A percentile compares a stretch with the other conserved stretches of the same genome.
These are phyloP conservation scores for Nephrocerus scutellatus DNA, from an alignment of 2,888 invertebrate genomes.

Conservation along the genomic window DNA sequence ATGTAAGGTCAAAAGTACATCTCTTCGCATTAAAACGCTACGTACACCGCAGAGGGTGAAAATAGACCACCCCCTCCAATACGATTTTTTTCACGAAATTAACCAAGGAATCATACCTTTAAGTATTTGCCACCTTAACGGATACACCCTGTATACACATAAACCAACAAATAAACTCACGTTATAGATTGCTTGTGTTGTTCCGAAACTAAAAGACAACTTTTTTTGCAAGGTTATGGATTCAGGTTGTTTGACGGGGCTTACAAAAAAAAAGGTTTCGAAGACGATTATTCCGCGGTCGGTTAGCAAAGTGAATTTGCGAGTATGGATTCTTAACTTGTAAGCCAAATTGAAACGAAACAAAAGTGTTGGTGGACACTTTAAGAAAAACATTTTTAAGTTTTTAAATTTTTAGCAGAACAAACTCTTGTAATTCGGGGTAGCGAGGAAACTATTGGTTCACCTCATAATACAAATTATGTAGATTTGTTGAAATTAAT, in stretches of 20 bases:
- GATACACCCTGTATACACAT: too few relatives aligned
- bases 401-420: conserved; percentile 6
- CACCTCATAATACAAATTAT: too few relatives aligned
- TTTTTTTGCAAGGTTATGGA: neutral
- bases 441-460: too few relatives aligned
- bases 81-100: too few relatives aligned
- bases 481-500: too few relatives aligned
- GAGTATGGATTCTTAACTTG: conserved; percentile 8
- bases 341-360: conserved; percentile 1
- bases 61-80: too few relatives aligned
- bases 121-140: too few relatives aligned
- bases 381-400: conserved; percentile 2
- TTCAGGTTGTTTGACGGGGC: neutral
- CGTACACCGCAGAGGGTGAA: too few relatives aligned
- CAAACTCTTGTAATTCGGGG: conserved; percentile 8
- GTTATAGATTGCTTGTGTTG: neutral
- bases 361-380: conserved; percentile 6
- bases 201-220: neutral
- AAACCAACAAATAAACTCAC: conserved; percentile 1
- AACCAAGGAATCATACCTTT: too few relatives aligned
- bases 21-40: too few relatives aligned
- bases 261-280: neutral
- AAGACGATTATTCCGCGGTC: neutral
- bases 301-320: neutral
- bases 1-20: too few relatives aligned